Percentiles rank a stretch among this genome's conserved stretches.
These are phyloP conservation scores for Microcaecilia unicolor DNA, from an alignment of 2,797 vertebrate genomes.

Conservation along the genomic window DNA sequence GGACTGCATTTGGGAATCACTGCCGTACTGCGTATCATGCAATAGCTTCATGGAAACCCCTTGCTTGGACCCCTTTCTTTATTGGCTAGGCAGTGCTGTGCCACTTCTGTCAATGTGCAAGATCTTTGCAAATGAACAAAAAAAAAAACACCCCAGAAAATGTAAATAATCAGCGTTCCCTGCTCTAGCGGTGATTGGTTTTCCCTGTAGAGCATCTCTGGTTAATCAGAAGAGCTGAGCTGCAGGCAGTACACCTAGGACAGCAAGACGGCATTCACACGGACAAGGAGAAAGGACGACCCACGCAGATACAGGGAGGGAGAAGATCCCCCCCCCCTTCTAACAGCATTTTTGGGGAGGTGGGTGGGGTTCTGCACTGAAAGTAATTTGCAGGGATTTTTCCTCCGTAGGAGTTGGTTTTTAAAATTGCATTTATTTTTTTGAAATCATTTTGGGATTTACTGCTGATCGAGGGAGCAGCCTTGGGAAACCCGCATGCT, in stretches of 20 bases:
- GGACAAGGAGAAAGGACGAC: neutral
- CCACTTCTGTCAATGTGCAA: too few relatives aligned
- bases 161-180: neutral
- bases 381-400: too few relatives aligned
- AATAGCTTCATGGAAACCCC: too few relatives aligned
- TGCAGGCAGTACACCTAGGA: conserved; percentile 13
- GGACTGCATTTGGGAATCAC: too few relatives aligned
- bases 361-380: neutral
- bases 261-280: neutral
- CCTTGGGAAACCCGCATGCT: conserved; percentile 71
- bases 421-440: neutral
- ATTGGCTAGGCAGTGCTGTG: too few relatives aligned
- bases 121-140: too few relatives aligned
- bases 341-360: neutral
- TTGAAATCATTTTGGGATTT: neutral
- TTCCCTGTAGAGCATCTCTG: conserved; percentile 21
- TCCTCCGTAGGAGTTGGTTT: neutral
- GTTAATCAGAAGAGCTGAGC: conserved; percentile 30
- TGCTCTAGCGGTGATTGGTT: conserved; percentile 34
- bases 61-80: too few relatives aligned
- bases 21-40: too few relatives aligned
- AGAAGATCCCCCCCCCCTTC: too few relatives aligned
- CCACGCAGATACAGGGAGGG: too few relatives aligned
- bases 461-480: conserved; percentile 20
- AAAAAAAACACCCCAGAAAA: too few relatives aligned